Evolutionary conservation across 1,140 invertebrate genomes (phyloP), one percentile per base, ranked within the genome.

Genomic region (Sogatella furcifera): DNA sequence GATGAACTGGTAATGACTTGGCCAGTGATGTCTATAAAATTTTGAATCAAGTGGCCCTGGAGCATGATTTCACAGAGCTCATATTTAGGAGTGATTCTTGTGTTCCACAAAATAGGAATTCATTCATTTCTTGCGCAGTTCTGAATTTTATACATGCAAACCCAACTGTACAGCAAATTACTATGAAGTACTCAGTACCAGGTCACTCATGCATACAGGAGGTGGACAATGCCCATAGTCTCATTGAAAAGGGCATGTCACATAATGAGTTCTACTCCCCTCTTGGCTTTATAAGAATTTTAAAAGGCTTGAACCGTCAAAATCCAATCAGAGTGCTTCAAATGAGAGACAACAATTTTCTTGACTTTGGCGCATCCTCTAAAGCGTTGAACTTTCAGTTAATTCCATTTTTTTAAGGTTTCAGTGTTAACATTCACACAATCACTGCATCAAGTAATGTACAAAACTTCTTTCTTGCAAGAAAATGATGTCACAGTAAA

Each of bases 161-260:
- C 57, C 43, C 55, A 17, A 9, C 61, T 28, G 44, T 70, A 13
- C 5, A 44, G n/a, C 60, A 11, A 11, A 62, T 69, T 24, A 66
- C 60, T 22, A 62, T 69, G 62, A 69, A 69, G 63, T 70, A 63
- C 64, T 68, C 66, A 19, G 53, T 59, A 38, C 66, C 69, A 19
- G 67, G 67, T 42, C 66, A 69, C 52, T 66, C 65, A 10, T 64
- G 63, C 56, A 52, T 66, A 11, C 67, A 70, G 55, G 68, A 70
- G 62, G 60, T 67, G 11, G 69, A 69, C 59, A 15, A 46, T 52
- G 62, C 64, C 1, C 68, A 70, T 53, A 69, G 65, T 44, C 24
- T 22, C 17, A 70, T 69, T 54, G 68, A 70, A 64, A 66, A 57
- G 57, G 43, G 59, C 19, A 60, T 69, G 43, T 56, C 52, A n/a